phyloP scores from a whole-genome alignment of 1,140 invertebrate genomes.

The Mizuhopecten yessoensis region DNA sequence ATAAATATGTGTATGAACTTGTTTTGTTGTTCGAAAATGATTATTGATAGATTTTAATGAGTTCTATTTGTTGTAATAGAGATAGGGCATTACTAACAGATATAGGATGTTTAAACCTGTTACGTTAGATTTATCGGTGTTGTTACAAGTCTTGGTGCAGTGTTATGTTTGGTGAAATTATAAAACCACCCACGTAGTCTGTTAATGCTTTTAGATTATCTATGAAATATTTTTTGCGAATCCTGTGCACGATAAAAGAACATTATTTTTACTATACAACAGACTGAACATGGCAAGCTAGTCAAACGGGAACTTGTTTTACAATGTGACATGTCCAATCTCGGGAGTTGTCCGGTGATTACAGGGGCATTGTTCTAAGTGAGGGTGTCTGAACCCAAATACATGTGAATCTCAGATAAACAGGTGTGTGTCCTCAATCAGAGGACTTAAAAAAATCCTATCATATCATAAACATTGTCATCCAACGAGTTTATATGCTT shows the following conservation, averaged over 20 bases:
- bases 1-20: background rate
- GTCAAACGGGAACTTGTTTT: background rate
- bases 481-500: constrained; percentile 34
- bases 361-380: background rate
- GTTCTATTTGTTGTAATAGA: constrained; percentile 18
- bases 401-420: background rate
- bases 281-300: background rate
- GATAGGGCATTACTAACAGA: background rate
- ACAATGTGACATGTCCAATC: too few species aligned
- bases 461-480: constrained; percentile 23
- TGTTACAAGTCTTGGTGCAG: background rate
- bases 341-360: too few species aligned
- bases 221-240: too few species aligned
- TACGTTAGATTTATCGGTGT: background rate
- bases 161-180: background rate
- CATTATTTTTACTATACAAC: background rate
- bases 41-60: background rate
- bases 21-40: background rate
- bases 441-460: background rate
- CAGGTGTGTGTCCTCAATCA: background rate
- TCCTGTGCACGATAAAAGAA: too few species aligned
- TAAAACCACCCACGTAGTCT: background rate
- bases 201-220: background rate
- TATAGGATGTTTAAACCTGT: background rate
- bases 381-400: background rate